Evolutionary conservation across 30 jellyfish, hydroid and myxozoan species (phyloP), one percentile per base, ranked within the genome.

Genomic region (Aurelia aurita): DNA sequence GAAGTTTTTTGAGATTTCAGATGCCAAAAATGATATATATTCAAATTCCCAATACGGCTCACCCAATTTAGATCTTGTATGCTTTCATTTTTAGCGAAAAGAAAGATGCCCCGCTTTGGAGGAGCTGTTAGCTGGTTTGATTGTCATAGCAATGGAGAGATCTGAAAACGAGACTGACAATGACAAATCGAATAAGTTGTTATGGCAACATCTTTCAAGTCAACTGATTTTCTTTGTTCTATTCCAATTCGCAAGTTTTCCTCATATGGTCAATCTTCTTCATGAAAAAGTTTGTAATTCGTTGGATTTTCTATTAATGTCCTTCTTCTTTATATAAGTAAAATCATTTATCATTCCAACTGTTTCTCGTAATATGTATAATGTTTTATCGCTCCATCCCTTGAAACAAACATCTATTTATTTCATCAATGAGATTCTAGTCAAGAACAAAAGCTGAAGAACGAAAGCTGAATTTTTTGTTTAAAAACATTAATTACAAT

Each of bases 151-250:
- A 0, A 88, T 94, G 97, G 99, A 94, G 70, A 84, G 95, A 61
- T 83, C 97, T 45, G 99, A 94, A 70, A 77, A 68, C 67, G 89
- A 58, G 69, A 59, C 82, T 9, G 98, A 93, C 26, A 91, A 85
- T 44, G 97, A 79, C 43, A 91, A 89, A 61, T 89, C 97, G 18
- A 90, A 72, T 74, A 87, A 89, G 88, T 78, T 94, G 86, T 57
- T 94, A 49, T 94, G 99, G 99, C 99, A 94, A 72, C 99, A 94
- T 85, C 89, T 94, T 5, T 94, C 99, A 44, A 94, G 99, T 84
- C 99, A 94, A 78, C 93, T 94, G 55, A 94, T 94, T 26, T 94
- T 94, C 69, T 94, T 94, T 58, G 96, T 94, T 32, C 92, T 94
- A 29, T 94, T 94, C 64, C 97, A 94, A 61, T 94, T 94, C 58